A percentile compares a stretch with the other conserved stretches of the same genome.
Evolutionary conservation across 2,888 invertebrate species (phyloP).

Genomic region (Drosophila emarginata): DNA sequence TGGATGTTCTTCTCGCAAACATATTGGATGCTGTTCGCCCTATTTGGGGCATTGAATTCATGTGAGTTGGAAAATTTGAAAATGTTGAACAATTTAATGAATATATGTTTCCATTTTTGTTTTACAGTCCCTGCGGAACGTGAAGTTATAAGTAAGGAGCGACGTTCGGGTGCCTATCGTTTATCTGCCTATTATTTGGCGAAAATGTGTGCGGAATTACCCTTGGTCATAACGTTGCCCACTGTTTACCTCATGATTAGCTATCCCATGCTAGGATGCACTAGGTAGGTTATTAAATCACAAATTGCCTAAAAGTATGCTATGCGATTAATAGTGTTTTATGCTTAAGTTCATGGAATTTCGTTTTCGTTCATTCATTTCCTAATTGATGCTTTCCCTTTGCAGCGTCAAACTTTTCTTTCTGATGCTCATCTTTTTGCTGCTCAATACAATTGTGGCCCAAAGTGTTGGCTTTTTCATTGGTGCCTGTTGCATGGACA

Average conservation of each 20-base stretch:
- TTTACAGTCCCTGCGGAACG: conserved; percentile 89
- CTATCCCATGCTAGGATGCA: conserved; percentile 88
- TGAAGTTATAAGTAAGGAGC: conserved; percentile 91
- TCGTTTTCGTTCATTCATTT: too few species aligned
- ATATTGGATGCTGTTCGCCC: conserved; percentile 91
- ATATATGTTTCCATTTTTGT: too few species aligned
- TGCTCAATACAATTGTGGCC: conserved; percentile 88
- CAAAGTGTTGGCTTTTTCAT: conserved; percentile 92
- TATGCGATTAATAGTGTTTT: too few species aligned
- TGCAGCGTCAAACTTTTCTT: conserved; percentile 86
- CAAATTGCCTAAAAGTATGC: too few species aligned
- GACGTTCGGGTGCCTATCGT: conserved; percentile 90
- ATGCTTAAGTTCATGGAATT: too few species aligned
- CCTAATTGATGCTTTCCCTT: too few species aligned
- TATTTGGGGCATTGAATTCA: conserved; percentile 90
- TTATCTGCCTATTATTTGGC: conserved; percentile 91
- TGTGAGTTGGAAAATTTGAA: too few species aligned
- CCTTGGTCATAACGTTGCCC: conserved; percentile 88
- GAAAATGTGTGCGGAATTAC: conserved; percentile 91
- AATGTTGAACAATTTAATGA: too few species aligned
- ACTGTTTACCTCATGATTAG: conserved; percentile 89
- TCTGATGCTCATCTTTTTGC: conserved; percentile 86
- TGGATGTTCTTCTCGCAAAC: conserved; percentile 93
- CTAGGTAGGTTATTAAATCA: conserved; percentile 61
- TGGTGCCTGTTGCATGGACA: conserved; percentile 89